These are phyloP conservation scores for Mesochorus sp. DNA, from an alignment of 2,888 invertebrate species.

Conservation along the genomic window DNA sequence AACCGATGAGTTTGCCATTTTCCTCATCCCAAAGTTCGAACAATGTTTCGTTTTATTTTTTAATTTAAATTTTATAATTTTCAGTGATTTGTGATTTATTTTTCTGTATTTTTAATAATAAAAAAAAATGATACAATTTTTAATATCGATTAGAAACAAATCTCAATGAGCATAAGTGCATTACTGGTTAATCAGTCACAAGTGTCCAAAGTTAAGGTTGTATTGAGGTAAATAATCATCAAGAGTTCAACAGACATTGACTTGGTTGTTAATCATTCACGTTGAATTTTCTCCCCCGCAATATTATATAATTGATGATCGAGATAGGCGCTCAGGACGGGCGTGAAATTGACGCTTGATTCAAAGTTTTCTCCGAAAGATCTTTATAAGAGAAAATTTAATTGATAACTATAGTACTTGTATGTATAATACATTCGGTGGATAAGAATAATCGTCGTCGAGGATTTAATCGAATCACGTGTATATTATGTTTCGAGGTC, in stretches of 20 bases:
- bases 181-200: background rate
- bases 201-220: background rate
- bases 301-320: slow-evolving; percentile 22
- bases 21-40: too few relatives aligned
- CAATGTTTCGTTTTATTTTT: too few relatives aligned
- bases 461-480: slow-evolving; percentile 37
- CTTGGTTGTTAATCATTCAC: background rate
- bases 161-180: too few relatives aligned
- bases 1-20: too few relatives aligned
- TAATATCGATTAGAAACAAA: too few relatives aligned
- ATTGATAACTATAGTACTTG: background rate
- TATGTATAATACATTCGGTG: background rate
- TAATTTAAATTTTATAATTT: too few relatives aligned
- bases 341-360: background rate
- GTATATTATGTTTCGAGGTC: slow-evolving; percentile 24
- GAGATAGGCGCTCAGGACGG: slow-evolving; percentile 3
- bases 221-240: background rate
- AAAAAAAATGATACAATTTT: too few relatives aligned
- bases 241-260: background rate
- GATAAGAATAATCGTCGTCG: slow-evolving; percentile 12
- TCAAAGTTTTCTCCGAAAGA: too few relatives aligned
- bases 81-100: too few relatives aligned
- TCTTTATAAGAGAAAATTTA: slow-evolving; percentile 5
- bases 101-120: too few relatives aligned
- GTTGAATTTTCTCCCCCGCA: background rate